These are phyloP conservation scores for Troglohyphantes excavatus DNA, from an alignment of 2,888 invertebrate genomes.

Conservation along the genomic window DNA sequence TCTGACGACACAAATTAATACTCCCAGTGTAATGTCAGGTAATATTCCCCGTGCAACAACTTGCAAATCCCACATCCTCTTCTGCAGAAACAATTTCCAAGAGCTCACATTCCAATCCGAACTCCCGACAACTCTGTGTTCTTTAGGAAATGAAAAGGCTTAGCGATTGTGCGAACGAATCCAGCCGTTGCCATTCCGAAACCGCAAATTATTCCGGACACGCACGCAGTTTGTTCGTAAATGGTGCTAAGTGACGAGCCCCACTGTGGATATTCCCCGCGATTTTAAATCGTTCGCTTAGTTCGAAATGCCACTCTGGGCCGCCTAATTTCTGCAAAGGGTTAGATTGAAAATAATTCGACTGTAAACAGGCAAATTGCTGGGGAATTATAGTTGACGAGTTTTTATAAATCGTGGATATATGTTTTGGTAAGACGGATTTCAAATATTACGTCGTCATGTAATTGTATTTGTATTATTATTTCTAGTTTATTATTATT, in stretches of 20 bases:
- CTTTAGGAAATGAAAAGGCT: not conserved
- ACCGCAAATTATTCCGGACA: conserved; percentile 45
- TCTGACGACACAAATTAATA: not conserved
- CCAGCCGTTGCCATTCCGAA: conserved; percentile 24
- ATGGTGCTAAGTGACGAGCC: conserved; percentile 50
- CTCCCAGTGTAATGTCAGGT: not conserved
- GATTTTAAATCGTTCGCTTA: conserved; percentile 38
- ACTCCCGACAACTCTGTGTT: not conserved
- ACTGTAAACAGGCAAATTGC: conserved; percentile 12
- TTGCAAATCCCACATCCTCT: not conserved
- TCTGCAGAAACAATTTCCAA: not conserved
- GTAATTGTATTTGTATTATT: too few relatives aligned
- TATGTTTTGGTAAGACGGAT: too few relatives aligned
- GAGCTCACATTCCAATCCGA: not conserved
- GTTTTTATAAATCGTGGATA: too few relatives aligned
- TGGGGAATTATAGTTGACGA: not conserved
- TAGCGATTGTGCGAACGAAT: conserved; percentile 29
- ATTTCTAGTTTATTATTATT: too few relatives aligned
- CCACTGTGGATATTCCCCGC: not conserved
- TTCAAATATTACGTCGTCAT: too few relatives aligned
- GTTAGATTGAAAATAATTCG: conserved; percentile 24
- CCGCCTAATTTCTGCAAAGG: not conserved
- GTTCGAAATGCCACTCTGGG: conserved; percentile 20
- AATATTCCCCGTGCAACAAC: not conserved
- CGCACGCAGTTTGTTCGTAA: conserved; percentile 41